Evolutionary conservation across 2,113 vertebrate genomes (phyloP), one percentile per base, ranked within the genome.

Genomic region (Anas platyrhynchos): DNA sequence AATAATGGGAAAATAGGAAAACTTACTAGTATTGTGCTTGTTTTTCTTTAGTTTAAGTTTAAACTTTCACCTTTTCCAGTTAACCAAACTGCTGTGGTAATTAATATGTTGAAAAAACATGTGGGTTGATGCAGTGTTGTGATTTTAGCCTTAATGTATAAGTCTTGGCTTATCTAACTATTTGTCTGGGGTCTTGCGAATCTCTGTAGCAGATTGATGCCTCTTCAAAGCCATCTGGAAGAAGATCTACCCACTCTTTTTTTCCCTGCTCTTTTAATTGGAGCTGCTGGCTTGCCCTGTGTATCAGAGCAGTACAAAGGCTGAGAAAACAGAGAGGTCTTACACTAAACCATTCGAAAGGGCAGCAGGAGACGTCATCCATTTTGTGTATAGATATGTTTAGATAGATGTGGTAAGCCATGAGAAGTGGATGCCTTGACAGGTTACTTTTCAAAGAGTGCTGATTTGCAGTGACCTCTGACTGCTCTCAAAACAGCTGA

Each of bases 391-490:
- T 55, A 91, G 94, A 94, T 95, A 91, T 61, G 20, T 98, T 90
- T 96, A 91, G 95, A 96, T 97, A 95, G 94, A 95, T 83, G 74
- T 97, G 97, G 97, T 89, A 61, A 91, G 92, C 93, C 96, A 96
- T 97, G 95, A 98, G 97, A 94, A 96, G 89, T 95, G 95, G 97
- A 86, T 58, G 41, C 86, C 94, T 95, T 97, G 97, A 93, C 96
- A 97, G 94, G 88, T 82, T 90, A 96, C 97, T 93, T 91, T 86
- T 89, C 95, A 97, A 83, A 97, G 96, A 92, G 65, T 94, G 96
- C 94, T 97, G 97, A 97, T 96, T 95, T 95, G 91, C 95, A 86
- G 67, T 96, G 97, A 97, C 97, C 97, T 97, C 97, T 46, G 65
- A 69, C 92, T 91, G 95, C 93, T 95, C 89, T 91, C 84, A 86